Evolutionary conservation across 2,113 vertebrate genomes (phyloP).

Genomic region (Glaucidium brasilianum): DNA sequence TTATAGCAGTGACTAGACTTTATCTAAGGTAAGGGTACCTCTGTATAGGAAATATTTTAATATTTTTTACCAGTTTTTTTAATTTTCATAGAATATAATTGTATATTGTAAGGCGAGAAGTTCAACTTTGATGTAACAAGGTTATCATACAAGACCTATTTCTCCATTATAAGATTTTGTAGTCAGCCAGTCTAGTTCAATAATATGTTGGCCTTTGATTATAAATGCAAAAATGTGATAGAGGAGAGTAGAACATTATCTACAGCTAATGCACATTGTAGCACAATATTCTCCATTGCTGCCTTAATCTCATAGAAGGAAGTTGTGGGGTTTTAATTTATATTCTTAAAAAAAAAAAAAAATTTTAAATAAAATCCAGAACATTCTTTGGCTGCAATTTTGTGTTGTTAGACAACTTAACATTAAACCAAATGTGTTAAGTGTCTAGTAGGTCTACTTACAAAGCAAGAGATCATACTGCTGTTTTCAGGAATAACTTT

Average conservation of each 20-base stretch:
- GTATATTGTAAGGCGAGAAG: slow-evolving; percentile 25
- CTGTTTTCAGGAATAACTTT: not conserved
- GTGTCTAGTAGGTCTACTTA: not conserved
- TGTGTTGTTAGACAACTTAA: not conserved
- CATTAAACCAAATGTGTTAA: not conserved
- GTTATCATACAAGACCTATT: not conserved
- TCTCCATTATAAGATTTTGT: slow-evolving; percentile 4
- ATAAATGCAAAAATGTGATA: not conserved
- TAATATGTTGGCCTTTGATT: slow-evolving; percentile 24
- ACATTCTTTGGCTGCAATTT: not conserved
- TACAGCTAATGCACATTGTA: slow-evolving; percentile 28
- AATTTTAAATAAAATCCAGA: not conserved
- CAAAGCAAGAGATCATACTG: not conserved
- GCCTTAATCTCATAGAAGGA: slow-evolving; percentile 62
- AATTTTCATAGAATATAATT: slow-evolving; percentile 43
- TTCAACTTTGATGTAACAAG: not conserved
- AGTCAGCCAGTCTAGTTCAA: slow-evolving; percentile 6
- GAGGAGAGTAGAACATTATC: slow-evolving; percentile 6
- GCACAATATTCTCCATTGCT: slow-evolving; percentile 51
- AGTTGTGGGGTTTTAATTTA: not conserved
- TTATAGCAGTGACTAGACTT: slow-evolving; percentile 48
- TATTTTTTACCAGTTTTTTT: slow-evolving; percentile 65
- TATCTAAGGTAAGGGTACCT: slow-evolving; percentile 30
- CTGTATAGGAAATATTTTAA: slow-evolving; percentile 61
- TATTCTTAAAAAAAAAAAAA: not conserved